phyloP scores from a whole-genome alignment of 2,797 vertebrate genomes.

The Phoxinus dragarum region DNA sequence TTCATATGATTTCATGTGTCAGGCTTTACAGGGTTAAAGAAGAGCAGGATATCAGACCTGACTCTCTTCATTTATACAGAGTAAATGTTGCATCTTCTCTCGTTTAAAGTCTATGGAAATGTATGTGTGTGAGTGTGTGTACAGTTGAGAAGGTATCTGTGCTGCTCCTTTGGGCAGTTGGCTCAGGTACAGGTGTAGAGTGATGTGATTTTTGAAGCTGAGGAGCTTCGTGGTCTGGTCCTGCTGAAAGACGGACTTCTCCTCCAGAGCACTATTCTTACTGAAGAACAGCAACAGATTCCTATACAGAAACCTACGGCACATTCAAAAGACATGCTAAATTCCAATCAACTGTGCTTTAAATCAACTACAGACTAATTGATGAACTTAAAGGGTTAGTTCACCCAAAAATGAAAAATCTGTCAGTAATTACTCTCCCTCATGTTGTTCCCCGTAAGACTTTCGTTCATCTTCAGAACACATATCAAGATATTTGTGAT shows the following conservation, averaged over 20 bases:
- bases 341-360: background rate
- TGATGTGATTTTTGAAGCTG: constrained; percentile 82
- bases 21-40: constrained; percentile 2
- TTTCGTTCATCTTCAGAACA: too few species aligned
- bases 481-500: too few species aligned
- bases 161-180: constrained; percentile 92
- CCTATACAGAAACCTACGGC: constrained; percentile 90
- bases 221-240: constrained; percentile 81
- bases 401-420: too few species aligned
- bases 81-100: too few species aligned
- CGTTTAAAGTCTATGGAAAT: background rate
- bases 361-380: too few species aligned
- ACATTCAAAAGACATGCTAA: constrained; percentile 52
- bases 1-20: background rate
- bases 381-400: too few species aligned
- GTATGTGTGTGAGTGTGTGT: background rate
- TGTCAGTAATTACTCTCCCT: too few species aligned
- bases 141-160: constrained; percentile 84
- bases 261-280: constrained; percentile 78
- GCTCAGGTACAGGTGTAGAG: constrained; percentile 90
- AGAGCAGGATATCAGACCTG: background rate
- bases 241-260: constrained; percentile 87
- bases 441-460: too few species aligned
- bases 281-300: constrained; percentile 92
- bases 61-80: background rate